These are phyloP conservation scores for Hydraecia micacea DNA, from an alignment of 2,888 invertebrate genomes.

Conservation along the genomic window DNA sequence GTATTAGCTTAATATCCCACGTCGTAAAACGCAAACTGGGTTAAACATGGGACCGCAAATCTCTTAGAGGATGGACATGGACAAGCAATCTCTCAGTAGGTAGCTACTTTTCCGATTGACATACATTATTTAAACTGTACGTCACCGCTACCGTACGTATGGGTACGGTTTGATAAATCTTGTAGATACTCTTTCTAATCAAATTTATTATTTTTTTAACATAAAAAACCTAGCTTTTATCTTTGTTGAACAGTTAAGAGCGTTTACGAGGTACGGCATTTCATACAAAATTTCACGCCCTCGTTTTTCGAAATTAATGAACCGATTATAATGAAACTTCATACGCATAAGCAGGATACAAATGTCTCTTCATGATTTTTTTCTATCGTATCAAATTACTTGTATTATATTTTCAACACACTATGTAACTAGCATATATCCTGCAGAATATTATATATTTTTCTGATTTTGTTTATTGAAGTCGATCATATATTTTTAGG, in stretches of 20 bases:
- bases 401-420: too few relatives aligned
- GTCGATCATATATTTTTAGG: too few relatives aligned
- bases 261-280: too few relatives aligned
- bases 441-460: too few relatives aligned
- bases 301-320: too few relatives aligned
- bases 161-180: not conserved
- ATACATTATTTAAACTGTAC: slow-evolving; percentile 41
- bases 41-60: slow-evolving; percentile 33
- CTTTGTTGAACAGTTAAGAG: not conserved
- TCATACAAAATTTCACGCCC: too few relatives aligned
- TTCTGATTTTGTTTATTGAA: too few relatives aligned
- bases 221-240: not conserved
- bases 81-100: slow-evolving; percentile 31
- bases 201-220: not conserved
- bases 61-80: slow-evolving; percentile 32
- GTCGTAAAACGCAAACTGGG: slow-evolving; percentile 41
- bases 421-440: too few relatives aligned
- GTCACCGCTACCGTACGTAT: not conserved
- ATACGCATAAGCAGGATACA: too few relatives aligned
- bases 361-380: too few relatives aligned
- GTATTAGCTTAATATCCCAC: slow-evolving; percentile 37
- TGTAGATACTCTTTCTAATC: not conserved
- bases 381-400: too few relatives aligned
- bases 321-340: too few relatives aligned
- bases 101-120: slow-evolving; percentile 23